Evolutionary conservation across 2,797 vertebrate species (phyloP).

Genomic region (Acipenser ruthenus): DNA sequence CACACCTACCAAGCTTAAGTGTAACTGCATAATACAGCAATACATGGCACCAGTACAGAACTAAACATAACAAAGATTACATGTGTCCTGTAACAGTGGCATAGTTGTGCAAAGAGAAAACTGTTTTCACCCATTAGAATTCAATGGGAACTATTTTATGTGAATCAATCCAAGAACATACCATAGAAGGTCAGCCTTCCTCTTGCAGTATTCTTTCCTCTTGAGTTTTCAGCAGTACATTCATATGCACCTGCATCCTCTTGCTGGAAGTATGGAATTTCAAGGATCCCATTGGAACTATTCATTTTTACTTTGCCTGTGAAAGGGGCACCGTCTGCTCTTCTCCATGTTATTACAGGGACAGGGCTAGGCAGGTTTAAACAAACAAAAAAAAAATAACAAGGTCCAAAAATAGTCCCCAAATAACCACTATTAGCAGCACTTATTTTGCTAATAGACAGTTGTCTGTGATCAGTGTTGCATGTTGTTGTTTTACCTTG

Average conservation of each 20-base stretch:
- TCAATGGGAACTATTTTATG: constrained; percentile 8
- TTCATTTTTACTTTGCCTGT: constrained; percentile 83
- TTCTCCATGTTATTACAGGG: constrained; percentile 79
- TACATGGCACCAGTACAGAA: too few relatives aligned
- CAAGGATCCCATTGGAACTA: constrained; percentile 75
- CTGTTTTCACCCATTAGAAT: constrained; percentile 6
- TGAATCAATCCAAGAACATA: constrained; percentile 34
- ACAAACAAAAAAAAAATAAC: constrained; percentile 20
- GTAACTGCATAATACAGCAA: too few relatives aligned
- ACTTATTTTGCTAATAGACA: too few relatives aligned
- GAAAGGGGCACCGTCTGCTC: constrained; percentile 78
- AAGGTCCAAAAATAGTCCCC: too few relatives aligned
- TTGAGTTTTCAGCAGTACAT: constrained; percentile 80
- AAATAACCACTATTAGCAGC: too few relatives aligned
- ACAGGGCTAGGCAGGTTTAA: constrained; percentile 64
- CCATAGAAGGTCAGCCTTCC: constrained; percentile 81
- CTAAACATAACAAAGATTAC: neutral
- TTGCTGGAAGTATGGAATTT: constrained; percentile 88
- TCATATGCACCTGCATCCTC: constrained; percentile 81
- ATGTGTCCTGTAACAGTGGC: neutral
- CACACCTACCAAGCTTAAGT: too few relatives aligned
- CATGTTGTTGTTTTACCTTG: too few relatives aligned
- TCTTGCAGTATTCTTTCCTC: constrained; percentile 73
- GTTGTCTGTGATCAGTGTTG: too few relatives aligned
- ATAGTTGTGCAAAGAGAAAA: neutral